Percentiles rank a stretch among this genome's conserved stretches.
These are phyloP conservation scores for Cepaea nemoralis DNA, from an alignment of 1,140 invertebrate genomes.

Conservation along the genomic window DNA sequence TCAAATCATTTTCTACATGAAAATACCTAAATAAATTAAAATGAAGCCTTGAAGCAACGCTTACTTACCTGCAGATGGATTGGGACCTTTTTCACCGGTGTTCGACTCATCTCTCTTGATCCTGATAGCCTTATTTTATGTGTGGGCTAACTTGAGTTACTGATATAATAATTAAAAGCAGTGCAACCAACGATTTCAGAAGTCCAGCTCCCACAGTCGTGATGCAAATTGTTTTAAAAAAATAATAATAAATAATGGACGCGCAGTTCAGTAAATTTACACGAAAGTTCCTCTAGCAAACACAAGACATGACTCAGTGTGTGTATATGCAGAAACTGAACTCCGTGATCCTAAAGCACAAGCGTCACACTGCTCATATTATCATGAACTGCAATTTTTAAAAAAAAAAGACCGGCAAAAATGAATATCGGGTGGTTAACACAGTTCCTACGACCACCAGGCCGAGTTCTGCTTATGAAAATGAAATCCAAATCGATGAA, in stretches of 20 bases:
- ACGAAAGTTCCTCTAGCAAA: too few relatives aligned
- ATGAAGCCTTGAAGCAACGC: too few relatives aligned
- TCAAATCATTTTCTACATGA: too few relatives aligned
- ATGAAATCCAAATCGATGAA: constrained; percentile 24
- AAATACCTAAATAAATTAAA: too few relatives aligned
- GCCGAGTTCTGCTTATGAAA: neutral
- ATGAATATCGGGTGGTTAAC: neutral
- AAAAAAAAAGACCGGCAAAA: neutral
- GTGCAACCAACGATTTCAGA: too few relatives aligned
- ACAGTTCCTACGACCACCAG: neutral
- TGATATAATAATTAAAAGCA: too few relatives aligned
- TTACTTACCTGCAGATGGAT: constrained; percentile 89
- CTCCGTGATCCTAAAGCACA: neutral
- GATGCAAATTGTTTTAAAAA: too few relatives aligned
- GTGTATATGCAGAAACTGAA: neutral
- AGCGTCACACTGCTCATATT: neutral
- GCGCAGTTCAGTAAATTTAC: too few relatives aligned
- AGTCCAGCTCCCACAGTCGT: too few relatives aligned
- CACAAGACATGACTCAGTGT: neutral
- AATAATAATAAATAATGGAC: too few relatives aligned
- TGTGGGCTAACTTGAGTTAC: too few relatives aligned
- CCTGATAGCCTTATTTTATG: too few relatives aligned
- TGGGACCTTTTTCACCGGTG: constrained; percentile 91
- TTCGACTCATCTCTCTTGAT: constrained; percentile 55
- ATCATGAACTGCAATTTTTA: neutral